Evolutionary conservation across 1,140 invertebrate genomes (phyloP).

Genomic region (Pogonomyrmex barbatus): DNA sequence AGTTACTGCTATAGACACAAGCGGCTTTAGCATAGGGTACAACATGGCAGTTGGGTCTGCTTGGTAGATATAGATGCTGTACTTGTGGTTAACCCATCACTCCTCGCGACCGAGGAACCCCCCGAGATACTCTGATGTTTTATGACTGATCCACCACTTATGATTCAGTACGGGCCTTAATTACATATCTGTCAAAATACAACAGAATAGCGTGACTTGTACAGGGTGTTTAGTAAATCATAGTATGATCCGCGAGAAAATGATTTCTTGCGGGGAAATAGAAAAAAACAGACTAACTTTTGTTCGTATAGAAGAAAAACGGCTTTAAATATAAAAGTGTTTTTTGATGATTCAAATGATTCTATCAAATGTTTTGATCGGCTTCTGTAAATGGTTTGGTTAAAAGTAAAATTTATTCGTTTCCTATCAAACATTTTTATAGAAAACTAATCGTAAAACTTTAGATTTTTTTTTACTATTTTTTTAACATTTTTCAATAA

Average conservation of each 20-base stretch:
- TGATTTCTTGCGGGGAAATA: not conserved
- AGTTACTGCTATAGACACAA: conserved; percentile 33
- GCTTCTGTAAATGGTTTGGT: not conserved
- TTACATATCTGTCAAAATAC: conserved; percentile 53
- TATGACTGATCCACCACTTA: conserved; percentile 60
- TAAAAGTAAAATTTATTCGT: not conserved
- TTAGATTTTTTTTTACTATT: not conserved
- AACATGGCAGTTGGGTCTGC: conserved; percentile 39
- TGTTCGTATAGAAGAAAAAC: not conserved
- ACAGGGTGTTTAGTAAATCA: conserved; percentile 19
- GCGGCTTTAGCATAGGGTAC: conserved; percentile 3
- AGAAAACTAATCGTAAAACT: not conserved
- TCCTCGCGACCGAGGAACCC: conserved; percentile 31
- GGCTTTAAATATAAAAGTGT: not conserved
- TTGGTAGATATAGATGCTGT: conserved; percentile 35
- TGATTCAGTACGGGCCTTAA: conserved; percentile 54
- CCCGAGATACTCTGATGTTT: conserved; percentile 40
- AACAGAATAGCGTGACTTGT: conserved; percentile 46
- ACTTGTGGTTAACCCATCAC: conserved; percentile 59
- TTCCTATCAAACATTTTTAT: not conserved
- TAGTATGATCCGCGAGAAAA: not conserved
- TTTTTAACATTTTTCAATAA: not conserved
- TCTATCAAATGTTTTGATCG: not conserved
- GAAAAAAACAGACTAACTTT: not conserved
- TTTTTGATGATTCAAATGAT: not conserved